Conservation (phyloP, 92 coral and sea anemone species). For the Porites lobata region DNA sequence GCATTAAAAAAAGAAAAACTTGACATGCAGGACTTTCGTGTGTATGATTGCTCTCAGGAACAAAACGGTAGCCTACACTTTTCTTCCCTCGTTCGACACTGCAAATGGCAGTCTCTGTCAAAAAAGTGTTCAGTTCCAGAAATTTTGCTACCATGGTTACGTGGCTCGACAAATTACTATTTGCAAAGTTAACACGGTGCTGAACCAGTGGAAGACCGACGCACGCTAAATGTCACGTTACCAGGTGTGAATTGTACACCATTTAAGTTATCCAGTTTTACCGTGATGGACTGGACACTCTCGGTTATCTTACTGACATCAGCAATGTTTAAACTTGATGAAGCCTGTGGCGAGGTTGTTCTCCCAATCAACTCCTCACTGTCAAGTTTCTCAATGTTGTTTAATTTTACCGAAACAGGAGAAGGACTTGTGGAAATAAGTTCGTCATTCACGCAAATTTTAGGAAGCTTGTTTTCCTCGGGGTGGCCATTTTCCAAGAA, state of each 20-base stretch:
- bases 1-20: too few species aligned
- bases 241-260: conserved; percentile 71
- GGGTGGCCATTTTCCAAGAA: background rate
- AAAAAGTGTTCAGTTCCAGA: too few species aligned
- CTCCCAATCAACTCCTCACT: background rate
- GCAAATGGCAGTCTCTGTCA: too few species aligned
- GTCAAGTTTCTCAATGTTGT: conserved; percentile 37
- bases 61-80: too few species aligned
- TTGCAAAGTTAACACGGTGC: conserved; percentile 18
- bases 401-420: background rate
- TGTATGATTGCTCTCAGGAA: too few species aligned
- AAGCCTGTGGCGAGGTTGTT: conserved; percentile 6
- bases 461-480: conserved; percentile 9
- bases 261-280: conserved; percentile 78
- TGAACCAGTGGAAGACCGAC: conserved; percentile 88
- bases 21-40: too few species aligned
- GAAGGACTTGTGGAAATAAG: conserved; percentile 24
- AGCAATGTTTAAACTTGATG: conserved; percentile 10
- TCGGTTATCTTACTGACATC: conserved; percentile 17
- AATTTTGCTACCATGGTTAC: too few species aligned
- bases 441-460: conserved; percentile 39
- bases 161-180: too few species aligned
- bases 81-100: too few species aligned
- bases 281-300: conserved; percentile 75
- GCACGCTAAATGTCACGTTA: conserved; percentile 62